These are phyloP conservation scores for Mongoloraphidia duomilia DNA, from an alignment of 2,888 invertebrate genomes.

Conservation along the genomic window DNA sequence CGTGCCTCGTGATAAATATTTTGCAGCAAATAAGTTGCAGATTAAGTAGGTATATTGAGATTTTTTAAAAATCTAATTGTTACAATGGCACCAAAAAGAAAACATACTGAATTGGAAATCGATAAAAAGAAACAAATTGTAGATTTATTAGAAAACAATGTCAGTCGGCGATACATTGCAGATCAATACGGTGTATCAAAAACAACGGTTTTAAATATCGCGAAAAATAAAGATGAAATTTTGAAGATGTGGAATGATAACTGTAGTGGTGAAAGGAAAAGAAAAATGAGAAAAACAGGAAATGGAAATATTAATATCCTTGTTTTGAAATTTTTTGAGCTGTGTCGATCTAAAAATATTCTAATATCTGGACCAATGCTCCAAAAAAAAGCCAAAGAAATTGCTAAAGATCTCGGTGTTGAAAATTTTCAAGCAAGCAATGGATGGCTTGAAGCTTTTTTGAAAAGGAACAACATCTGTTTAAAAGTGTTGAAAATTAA, in stretches of 20 bases:
- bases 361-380: slow-evolving; percentile 1
- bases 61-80: no score
- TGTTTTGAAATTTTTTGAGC: background rate
- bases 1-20: no score
- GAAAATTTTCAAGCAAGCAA: slow-evolving; percentile 3
- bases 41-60: no score
- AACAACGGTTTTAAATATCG: background rate
- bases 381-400: slow-evolving; percentile 3
- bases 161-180: background rate
- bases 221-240: background rate
- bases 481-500: background rate
- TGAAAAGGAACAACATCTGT: slow-evolving; percentile 1
- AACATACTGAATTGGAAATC: background rate
- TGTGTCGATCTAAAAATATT: background rate
- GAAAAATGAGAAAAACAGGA: background rate
- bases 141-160: background rate
- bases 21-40: no score
- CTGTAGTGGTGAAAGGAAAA: background rate
- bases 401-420: background rate
- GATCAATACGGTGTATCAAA: background rate
- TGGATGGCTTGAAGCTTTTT: slow-evolving; percentile 5
- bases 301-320: background rate
- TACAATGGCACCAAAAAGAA: background rate
- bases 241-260: background rate
- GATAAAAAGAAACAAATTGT: background rate